phyloP scores from a whole-genome alignment of 2,888 invertebrate species.

The Lordiphosa fenestrarum region DNA sequence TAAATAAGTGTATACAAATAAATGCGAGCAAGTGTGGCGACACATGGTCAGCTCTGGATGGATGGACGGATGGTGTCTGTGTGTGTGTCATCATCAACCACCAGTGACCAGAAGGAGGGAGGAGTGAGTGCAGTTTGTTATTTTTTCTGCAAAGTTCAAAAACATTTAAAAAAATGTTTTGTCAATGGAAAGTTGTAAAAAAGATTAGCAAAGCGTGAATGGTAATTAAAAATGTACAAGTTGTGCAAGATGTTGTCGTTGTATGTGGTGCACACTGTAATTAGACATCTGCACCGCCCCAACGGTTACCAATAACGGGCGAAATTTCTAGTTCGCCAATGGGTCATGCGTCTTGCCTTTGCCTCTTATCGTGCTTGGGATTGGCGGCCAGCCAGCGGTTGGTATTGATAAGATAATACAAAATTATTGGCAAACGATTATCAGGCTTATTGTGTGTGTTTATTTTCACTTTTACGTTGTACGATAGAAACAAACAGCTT shows the following conservation, averaged over 20 bases:
- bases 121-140: slow-evolving; percentile 11
- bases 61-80: slow-evolving; percentile 6
- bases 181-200: slow-evolving; percentile 66
- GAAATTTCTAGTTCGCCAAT: slow-evolving; percentile 12
- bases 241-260: slow-evolving; percentile 3
- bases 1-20: slow-evolving; percentile 57
- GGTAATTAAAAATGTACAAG: slow-evolving; percentile 42
- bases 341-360: slow-evolving; percentile 6
- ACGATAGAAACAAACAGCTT: not conserved
- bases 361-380: slow-evolving; percentile 31
- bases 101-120: not conserved
- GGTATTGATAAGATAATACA: slow-evolving; percentile 31
- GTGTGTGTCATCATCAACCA: slow-evolving; percentile 8
- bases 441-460: not conserved
- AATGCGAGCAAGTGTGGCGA: slow-evolving; percentile 54
- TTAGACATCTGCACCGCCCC: slow-evolving; percentile 24
- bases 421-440: slow-evolving; percentile 3
- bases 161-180: slow-evolving; percentile 53
- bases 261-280: slow-evolving; percentile 32
- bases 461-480: not conserved
- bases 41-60: slow-evolving; percentile 35
- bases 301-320: slow-evolving; percentile 20
- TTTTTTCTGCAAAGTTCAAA: slow-evolving; percentile 39
- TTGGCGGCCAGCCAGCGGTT: slow-evolving; percentile 18
- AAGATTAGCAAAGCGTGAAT: slow-evolving; percentile 51